These are phyloP conservation scores for chimpanzee (Pan troglodytes) DNA, from an alignment of 2,113 vertebrate species.

Conservation along the genomic window NHGRI_mPanTro3-v2.1_pri NC_072409.2:1410501-1411000, in stretches of 20 bases:
- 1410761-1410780: neutral
- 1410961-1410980: too few relatives aligned
- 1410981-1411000: neutral
- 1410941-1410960: neutral
- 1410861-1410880: neutral
- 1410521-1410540: neutral
- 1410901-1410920: accelerated
- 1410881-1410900: neutral
- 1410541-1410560: neutral
- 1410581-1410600: accelerated
- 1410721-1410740: neutral
- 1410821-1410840: accelerated
- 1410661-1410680: accelerated
- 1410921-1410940: neutral
- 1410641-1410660: neutral
- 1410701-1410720: neutral
- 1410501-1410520: neutral
- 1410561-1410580: too few relatives aligned
- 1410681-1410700: neutral
- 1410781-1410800: neutral
- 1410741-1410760: neutral
- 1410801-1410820: too few relatives aligned
- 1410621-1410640: accelerated
- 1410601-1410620: neutral
- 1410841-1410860: neutral